phyloP scores from a whole-genome alignment of 2,113 vertebrate species.

The Zosterops pallidus region DNA sequence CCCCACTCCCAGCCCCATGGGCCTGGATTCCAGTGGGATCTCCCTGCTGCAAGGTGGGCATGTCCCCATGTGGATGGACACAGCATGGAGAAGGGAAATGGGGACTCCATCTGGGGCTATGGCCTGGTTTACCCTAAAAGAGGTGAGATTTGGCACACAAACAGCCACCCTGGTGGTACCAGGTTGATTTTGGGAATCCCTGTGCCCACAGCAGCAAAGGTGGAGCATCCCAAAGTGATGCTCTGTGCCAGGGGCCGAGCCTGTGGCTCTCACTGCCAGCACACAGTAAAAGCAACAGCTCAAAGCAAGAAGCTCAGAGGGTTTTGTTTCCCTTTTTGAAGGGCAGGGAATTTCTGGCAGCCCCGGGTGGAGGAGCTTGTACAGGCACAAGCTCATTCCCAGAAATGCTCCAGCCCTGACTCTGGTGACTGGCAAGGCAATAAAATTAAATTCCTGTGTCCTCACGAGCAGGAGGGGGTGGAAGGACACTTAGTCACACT shows the following conservation, averaged over 20 bases:
- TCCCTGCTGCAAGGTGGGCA: accelerated
- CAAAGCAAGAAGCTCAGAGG: accelerated
- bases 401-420: background rate
- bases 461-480: background rate
- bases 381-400: background rate
- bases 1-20: accelerated
- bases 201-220: background rate
- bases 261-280: background rate
- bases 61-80: accelerated
- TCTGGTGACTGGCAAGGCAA: background rate
- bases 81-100: accelerated
- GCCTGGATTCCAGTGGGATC: accelerated
- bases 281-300: background rate
- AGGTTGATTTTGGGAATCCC: too few species aligned
- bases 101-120: accelerated
- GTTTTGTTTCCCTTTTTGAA: background rate
- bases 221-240: background rate
- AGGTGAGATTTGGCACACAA: accelerated
- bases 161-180: too few species aligned
- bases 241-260: accelerated
- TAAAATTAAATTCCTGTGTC: background rate
- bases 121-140: background rate
- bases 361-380: background rate
- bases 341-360: background rate
- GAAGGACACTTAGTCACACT: background rate